Conservation (phyloP, 2,888 invertebrate species). For the Drosophila colorata region DNA sequence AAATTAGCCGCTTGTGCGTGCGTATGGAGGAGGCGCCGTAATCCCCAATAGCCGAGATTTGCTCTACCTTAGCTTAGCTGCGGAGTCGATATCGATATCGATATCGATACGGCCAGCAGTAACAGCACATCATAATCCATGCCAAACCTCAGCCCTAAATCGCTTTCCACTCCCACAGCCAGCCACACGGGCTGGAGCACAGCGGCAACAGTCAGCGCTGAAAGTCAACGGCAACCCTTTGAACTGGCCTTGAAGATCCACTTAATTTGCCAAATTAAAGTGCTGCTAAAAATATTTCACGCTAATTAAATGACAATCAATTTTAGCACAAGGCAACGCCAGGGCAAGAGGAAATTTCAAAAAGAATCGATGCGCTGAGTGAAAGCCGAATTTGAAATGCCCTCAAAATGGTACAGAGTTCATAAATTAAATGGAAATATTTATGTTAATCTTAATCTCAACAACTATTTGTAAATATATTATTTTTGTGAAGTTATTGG, state of each 20-base stretch:
- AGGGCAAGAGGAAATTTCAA: conserved; percentile 3
- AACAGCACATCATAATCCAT: conserved; percentile 11
- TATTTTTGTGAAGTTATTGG: too few species aligned
- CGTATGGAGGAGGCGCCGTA: conserved; percentile 40
- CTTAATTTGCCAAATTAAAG: conserved; percentile 75
- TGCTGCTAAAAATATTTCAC: conserved; percentile 67
- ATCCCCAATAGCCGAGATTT: conserved; percentile 77
- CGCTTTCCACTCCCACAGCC: neutral
- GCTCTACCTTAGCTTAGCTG: conserved; percentile 34
- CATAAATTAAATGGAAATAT: too few species aligned
- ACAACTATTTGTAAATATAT: too few species aligned
- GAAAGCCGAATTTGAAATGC: neutral
- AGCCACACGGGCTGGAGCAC: too few species aligned
- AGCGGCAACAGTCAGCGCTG: conserved; percentile 5
- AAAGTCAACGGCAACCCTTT: conserved; percentile 36
- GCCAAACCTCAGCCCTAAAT: conserved; percentile 5
- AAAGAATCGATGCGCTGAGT: neutral
- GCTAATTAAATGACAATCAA: conserved; percentile 75
- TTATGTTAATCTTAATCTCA: too few species aligned
- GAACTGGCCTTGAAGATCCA: conserved; percentile 46
- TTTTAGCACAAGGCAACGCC: conserved; percentile 17
- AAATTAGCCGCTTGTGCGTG: conserved; percentile 54
- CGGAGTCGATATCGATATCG: conserved; percentile 37
- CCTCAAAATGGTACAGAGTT: neutral
- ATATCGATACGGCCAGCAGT: conserved; percentile 11